Conservation (phyloP, 2,797 vertebrate genomes). For the Phaenicophaeus curvirostris region DNA sequence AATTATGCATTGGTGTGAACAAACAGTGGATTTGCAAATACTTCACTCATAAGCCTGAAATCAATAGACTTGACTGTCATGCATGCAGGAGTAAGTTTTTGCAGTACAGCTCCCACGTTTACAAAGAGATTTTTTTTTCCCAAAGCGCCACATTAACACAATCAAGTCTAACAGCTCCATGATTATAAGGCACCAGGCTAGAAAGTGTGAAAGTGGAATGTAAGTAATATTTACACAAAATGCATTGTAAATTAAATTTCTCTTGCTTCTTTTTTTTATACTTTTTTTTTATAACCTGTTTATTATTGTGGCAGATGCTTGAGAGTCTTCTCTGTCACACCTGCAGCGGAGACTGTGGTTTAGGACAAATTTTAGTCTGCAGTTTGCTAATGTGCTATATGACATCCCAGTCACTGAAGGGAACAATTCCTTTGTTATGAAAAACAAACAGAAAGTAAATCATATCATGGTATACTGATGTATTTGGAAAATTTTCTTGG, state of each 20-base stretch:
- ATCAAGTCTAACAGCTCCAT: slow-evolving; percentile 64
- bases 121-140: slow-evolving; percentile 46
- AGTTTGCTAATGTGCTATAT: neutral
- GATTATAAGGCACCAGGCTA: slow-evolving; percentile 44
- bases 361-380: neutral
- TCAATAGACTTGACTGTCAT: slow-evolving; percentile 55
- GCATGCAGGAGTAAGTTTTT: slow-evolving; percentile 64
- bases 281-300: neutral
- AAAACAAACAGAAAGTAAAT: neutral
- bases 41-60: slow-evolving; percentile 43
- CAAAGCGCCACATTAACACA: slow-evolving; percentile 44
- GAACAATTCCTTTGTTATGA: neutral
- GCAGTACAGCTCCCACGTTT: slow-evolving; percentile 44
- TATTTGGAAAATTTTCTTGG: neutral
- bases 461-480: neutral
- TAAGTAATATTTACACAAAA: neutral
- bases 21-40: slow-evolving; percentile 37
- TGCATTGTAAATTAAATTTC: neutral
- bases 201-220: neutral
- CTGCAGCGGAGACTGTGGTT: neutral
- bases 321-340: neutral
- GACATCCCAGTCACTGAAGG: neutral
- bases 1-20: slow-evolving; percentile 34
- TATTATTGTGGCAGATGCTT: neutral
- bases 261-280: neutral